A percentile compares a stretch with the other conserved stretches of the same genome.
Evolutionary conservation across 2,113 vertebrate genomes (phyloP).

Genomic region (Cyrtonyx montezumae): DNA sequence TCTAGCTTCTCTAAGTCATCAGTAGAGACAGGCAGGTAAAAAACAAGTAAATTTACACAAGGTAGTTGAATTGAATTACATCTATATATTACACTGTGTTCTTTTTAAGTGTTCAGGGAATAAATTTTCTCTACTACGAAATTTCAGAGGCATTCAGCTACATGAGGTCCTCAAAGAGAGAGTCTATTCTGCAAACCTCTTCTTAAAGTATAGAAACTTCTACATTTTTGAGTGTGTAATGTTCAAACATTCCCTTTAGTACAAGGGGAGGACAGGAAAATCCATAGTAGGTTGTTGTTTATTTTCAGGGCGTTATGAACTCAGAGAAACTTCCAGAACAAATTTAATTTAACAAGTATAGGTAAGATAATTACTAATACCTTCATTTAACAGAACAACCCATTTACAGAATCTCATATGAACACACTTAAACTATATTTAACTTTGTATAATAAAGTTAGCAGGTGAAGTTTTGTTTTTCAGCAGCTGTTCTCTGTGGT

Average conservation of each 20-base stretch:
- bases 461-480: neutral
- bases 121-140: neutral
- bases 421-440: neutral
- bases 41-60: neutral
- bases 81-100: rapidly evolving
- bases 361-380: neutral
- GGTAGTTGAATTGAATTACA: neutral
- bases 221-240: neutral
- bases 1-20: neutral
- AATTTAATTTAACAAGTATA: neutral
- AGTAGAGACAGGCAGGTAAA: neutral
- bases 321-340: neutral
- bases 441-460: neutral
- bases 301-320: neutral
- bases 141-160: neutral
- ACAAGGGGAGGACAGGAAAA: neutral
- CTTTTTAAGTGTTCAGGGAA: neutral
- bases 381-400: neutral
- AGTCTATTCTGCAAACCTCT: neutral
- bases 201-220: neutral
- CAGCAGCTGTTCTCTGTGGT: neutral
- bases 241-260: neutral
- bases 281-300: neutral
- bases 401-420: slow-evolving; percentile 24
- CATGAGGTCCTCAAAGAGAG: neutral